These are phyloP conservation scores for honey bee (Apis mellifera) DNA, from an alignment of 1,140 invertebrate genomes.

Conservation along the genomic window Amel_HAv3.1 CM009938.2:2160001-2160500, in stretches of 20 bases:
- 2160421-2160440: neutral
- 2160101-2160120: too few species aligned
- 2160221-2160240: neutral
- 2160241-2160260: neutral
- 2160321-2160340: neutral
- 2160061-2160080: neutral
- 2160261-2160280: neutral
- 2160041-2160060: neutral
- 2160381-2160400: neutral
- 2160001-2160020: neutral
- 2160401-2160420: neutral
- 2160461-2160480: neutral
- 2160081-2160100: neutral
- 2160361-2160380: neutral
- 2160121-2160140: too few species aligned
- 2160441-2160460: neutral
- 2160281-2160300: neutral
- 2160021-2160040: neutral
- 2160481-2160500: constrained; percentile 6
- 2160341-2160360: neutral
- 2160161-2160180: too few species aligned
- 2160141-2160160: too few species aligned
- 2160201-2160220: neutral
- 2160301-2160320: neutral
- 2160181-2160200: too few species aligned